Percentiles rank a stretch among this genome's conserved stretches.
phyloP scores from a whole-genome alignment of 2,797 vertebrate species.

The Typhlichthys eigenmanni region DNA sequence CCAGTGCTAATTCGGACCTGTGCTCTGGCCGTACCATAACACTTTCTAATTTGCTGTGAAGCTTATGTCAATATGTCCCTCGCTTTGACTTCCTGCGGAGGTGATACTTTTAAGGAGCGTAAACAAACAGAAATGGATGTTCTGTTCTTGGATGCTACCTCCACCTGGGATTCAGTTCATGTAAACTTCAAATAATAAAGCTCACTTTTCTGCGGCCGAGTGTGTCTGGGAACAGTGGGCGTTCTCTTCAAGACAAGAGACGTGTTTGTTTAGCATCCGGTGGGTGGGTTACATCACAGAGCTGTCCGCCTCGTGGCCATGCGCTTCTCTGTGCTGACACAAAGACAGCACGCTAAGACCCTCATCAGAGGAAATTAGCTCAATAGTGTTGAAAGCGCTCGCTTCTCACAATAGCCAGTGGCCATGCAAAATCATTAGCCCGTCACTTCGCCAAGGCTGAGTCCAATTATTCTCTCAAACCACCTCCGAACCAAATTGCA shows the following conservation, averaged over 20 bases:
- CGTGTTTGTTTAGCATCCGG: conserved; percentile 72
- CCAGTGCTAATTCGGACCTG: conserved; percentile 34
- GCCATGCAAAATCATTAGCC: conserved; percentile 75
- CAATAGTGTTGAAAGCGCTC: conserved; percentile 68
- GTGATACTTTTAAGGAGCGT: conserved; percentile 29
- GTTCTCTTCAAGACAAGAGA: conserved; percentile 62
- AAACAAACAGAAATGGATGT: conserved; percentile 29
- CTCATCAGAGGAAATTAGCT: conserved; percentile 79
- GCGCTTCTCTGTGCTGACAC: conserved; percentile 64
- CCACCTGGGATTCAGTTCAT: conserved; percentile 47
- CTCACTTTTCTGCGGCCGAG: conserved; percentile 42
- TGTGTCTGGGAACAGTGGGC: conserved; percentile 57
- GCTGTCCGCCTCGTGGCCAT: conserved; percentile 69
- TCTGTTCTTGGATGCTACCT: conserved; percentile 42
- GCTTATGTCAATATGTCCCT: conserved; percentile 46
- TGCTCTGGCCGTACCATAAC: conserved; percentile 15
- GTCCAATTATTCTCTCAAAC: conserved; percentile 78
- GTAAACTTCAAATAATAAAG: conserved; percentile 52
- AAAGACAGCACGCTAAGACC: conserved; percentile 70
- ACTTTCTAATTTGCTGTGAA: conserved; percentile 44
- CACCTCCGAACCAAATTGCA: conserved; percentile 79
- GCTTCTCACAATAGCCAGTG: conserved; percentile 78
- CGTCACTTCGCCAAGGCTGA: conserved; percentile 70
- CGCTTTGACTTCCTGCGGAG: conserved; percentile 29
- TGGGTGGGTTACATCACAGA: conserved; percentile 74